Percentiles rank a stretch among this genome's conserved stretches.
Evolutionary conservation across 2,797 vertebrate species (phyloP).

Genomic region (Micromesistius poutassou): DNA sequence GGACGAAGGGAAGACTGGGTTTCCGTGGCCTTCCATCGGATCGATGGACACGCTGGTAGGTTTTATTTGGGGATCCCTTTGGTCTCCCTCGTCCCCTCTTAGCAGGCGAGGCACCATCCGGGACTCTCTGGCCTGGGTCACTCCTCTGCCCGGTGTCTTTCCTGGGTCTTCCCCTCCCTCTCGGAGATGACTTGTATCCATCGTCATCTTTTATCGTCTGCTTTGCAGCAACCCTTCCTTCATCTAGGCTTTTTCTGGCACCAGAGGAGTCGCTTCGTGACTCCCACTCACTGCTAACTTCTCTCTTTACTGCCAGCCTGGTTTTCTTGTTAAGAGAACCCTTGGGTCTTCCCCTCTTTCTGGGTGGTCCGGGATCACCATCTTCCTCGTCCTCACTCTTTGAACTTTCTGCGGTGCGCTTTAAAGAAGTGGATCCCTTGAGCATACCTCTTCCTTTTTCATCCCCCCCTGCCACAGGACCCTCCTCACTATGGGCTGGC

Average conservation of each 20-base stretch:
- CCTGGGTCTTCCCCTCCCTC: conserved; percentile 47
- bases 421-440: conserved; percentile 29
- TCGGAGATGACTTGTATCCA: background rate
- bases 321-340: conserved; percentile 43
- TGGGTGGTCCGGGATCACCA: conserved; percentile 17
- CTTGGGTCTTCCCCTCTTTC: conserved; percentile 62
- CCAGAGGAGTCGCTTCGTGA: conserved; percentile 41
- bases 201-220: conserved; percentile 11
- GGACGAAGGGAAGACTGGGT: conserved; percentile 17
- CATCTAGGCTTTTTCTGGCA: conserved; percentile 35
- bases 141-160: background rate
- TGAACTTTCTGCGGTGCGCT: conserved; percentile 6
- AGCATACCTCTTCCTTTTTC: conserved; percentile 23
- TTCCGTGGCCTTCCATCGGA: conserved; percentile 42
- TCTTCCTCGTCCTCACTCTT: background rate
- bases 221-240: background rate
- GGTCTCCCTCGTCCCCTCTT: conserved; percentile 66
- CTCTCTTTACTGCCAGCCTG: background rate
- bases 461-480: too few species aligned
- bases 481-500: too few species aligned
- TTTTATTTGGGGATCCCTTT: conserved; percentile 67
- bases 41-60: conserved; percentile 20
- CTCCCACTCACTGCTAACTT: conserved; percentile 1
- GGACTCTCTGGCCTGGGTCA: background rate
- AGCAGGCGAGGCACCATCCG: conserved; percentile 16